Base-by-base conservation (phyloP, 2,797 vertebrate genomes). In the Pyrocephalus nanus region DNA sequence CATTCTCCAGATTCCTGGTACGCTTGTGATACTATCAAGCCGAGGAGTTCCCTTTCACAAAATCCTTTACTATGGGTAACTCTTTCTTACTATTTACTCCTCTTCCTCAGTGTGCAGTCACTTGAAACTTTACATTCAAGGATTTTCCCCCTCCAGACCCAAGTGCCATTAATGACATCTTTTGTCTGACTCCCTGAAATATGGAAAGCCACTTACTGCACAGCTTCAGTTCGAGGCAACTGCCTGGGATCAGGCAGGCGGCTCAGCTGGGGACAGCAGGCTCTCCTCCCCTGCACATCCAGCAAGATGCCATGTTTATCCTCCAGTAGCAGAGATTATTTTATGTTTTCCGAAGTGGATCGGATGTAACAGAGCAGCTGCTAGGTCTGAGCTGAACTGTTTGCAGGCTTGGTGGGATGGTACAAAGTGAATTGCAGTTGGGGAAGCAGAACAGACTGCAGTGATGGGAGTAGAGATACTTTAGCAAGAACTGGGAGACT, bases 101-200 rank as follows among this genome's bases (percentile, higher is more conserved):
- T 64, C 76, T 76, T 90, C 38, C 1, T 95, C 69, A n/a, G 1
- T 36, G 69, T 74, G 67, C 90, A 82, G 38, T 81, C 90, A 74
- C 67, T 93, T 47, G 72, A 96, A 92, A 81, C 65, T 91, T 95
- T 40, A 21, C 88, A 58, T 83, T 86, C 36, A 77, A 81, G 86
- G 84, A 71, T 90, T 89, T 76, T 17, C 42, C 92, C 61, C 53
- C 61, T 87, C 40, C 80, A 81, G 86, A 48, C 65, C 67, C 45
- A 29, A 51, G 66, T 70, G 86, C 88, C 54, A 34, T 93, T 92
- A 91, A 83, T 65, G 83, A 32, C 71, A 75, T 65, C 75, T 92
- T 96, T 95, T 95, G 81, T 93, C 84, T 91, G 69, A 36, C 83
- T 94, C 93, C 50, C 84, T 70, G 74, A 78, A 85, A 71, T 85